A percentile compares a stretch with the other conserved stretches of the same genome.
Evolutionary conservation across 2,797 vertebrate genomes (phyloP).

Genomic region (Xenentodon cancila): DNA sequence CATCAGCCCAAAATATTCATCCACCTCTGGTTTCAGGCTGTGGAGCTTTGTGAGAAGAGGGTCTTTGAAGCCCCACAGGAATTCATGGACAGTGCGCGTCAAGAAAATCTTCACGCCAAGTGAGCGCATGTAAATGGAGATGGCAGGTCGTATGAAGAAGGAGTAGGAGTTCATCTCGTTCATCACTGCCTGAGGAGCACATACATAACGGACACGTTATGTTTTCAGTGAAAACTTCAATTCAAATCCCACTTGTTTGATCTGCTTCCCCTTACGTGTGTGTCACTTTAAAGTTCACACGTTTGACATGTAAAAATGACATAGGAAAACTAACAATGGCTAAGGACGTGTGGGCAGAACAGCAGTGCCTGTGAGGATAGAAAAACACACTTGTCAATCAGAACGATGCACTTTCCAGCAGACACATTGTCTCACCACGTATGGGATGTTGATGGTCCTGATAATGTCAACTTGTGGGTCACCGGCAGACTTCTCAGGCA

Average conservation of each 20-base stretch:
- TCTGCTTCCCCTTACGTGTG: neutral
- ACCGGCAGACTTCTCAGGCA: slow-evolving; percentile 82
- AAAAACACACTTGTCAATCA: slow-evolving; percentile 10
- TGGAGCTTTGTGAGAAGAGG: slow-evolving; percentile 79
- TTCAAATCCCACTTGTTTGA: neutral
- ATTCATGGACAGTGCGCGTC: slow-evolving; percentile 80
- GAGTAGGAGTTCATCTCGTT: slow-evolving; percentile 79
- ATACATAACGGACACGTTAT: no score
- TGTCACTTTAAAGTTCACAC: no score
- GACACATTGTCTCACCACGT: slow-evolving; percentile 74
- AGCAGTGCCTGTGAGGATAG: neutral
- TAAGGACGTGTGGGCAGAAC: slow-evolving; percentile 1
- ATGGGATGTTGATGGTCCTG: slow-evolving; percentile 83
- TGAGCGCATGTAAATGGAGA: slow-evolving; percentile 74
- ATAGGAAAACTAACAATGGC: slow-evolving; percentile 12
- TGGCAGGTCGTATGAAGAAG: slow-evolving; percentile 62
- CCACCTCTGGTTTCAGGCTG: slow-evolving; percentile 77
- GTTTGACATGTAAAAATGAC: no score
- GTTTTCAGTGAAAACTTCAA: no score
- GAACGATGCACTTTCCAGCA: neutral
- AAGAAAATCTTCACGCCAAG: slow-evolving; percentile 76
- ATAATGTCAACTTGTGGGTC: slow-evolving; percentile 79
- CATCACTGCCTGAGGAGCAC: slow-evolving; percentile 76
- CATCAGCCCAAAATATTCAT: slow-evolving; percentile 85
- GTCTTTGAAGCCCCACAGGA: slow-evolving; percentile 86